Evolutionary conservation across 2,113 vertebrate species (phyloP).

Genomic region (Poeciliopsis prolifica): DNA sequence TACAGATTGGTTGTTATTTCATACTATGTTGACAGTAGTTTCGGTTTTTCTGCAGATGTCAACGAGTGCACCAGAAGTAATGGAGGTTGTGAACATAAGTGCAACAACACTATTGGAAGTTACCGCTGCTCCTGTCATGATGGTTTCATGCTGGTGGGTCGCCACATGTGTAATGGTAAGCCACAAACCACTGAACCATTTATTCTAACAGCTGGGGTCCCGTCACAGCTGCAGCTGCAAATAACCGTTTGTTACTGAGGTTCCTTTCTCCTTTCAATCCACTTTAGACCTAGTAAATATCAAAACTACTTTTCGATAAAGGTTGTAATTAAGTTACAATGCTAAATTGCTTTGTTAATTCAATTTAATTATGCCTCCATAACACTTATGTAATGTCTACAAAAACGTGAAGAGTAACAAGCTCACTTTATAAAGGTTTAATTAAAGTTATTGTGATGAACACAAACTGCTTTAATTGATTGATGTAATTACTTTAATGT

Average conservation of each 20-base stretch:
- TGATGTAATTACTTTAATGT: neutral
- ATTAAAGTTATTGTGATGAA: neutral
- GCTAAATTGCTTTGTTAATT: too few species aligned
- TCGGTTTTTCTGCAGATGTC: conserved; percentile 82
- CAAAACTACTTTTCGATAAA: too few species aligned
- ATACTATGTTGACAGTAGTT: conserved; percentile 30
- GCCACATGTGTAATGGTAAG: conserved; percentile 87
- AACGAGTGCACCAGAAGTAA: conserved; percentile 87
- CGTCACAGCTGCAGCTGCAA: neutral
- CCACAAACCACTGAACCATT: neutral
- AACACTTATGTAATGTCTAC: too few species aligned
- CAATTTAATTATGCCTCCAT: too few species aligned
- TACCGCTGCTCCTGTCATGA: conserved; percentile 88
- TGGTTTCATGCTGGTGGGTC: conserved; percentile 82
- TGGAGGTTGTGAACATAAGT: conserved; percentile 88
- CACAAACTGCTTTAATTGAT: neutral
- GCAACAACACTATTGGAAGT: conserved; percentile 89
- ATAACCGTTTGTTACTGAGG: neutral
- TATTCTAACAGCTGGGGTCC: conserved; percentile 6
- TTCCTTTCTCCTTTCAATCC: neutral
- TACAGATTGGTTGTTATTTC: neutral
- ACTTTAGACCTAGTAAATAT: neutral
- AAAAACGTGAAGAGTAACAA: too few species aligned
- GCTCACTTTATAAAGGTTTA: neutral
- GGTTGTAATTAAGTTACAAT: too few species aligned